phyloP scores from a whole-genome alignment of 2,888 invertebrate genomes.

The Mesorhabditis spiculigera region DNA sequence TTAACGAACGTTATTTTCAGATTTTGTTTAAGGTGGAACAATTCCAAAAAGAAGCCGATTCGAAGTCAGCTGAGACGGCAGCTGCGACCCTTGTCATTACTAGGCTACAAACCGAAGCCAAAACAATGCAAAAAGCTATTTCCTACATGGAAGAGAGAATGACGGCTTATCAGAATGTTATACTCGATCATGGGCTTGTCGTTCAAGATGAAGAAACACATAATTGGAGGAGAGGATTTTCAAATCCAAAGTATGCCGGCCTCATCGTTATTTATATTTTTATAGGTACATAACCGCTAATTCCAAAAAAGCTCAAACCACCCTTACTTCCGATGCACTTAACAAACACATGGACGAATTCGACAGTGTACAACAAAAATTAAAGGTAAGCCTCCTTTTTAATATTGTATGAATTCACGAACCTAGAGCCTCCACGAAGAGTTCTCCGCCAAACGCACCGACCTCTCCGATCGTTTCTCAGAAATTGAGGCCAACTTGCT shows the following conservation, averaged over 20 bases:
- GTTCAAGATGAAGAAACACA: conserved; percentile 39
- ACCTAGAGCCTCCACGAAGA: conserved; percentile 46
- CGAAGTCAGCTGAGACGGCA: conserved; percentile 43
- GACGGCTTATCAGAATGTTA: conserved; percentile 48
- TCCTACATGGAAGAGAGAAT: conserved; percentile 51
- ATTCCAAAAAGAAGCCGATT: conserved; percentile 31
- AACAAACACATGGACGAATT: conserved; percentile 44
- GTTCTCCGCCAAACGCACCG: conserved; percentile 41
- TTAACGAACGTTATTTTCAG: conserved; percentile 1
- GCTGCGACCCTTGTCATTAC: conserved; percentile 26
- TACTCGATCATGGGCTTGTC: conserved; percentile 51
- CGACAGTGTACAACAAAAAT: conserved; percentile 28
- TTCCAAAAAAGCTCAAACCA: conserved; percentile 46
- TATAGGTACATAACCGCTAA: conserved; percentile 35
- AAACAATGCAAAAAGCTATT: conserved; percentile 41
- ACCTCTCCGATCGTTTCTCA: conserved; percentile 42
- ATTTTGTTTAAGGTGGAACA: conserved; percentile 11
- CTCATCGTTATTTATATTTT: too few species aligned
- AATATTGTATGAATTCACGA: not conserved
- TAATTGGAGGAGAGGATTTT: conserved; percentile 48
- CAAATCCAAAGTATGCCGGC: conserved; percentile 50
- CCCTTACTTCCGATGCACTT: conserved; percentile 42
- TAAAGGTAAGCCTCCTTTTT: conserved; percentile 24
- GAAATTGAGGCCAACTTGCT: conserved; percentile 52
- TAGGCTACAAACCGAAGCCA: conserved; percentile 38